Conservation (phyloP, 2,113 vertebrate species). For the Oxygymnocypris stewartii region DNA sequence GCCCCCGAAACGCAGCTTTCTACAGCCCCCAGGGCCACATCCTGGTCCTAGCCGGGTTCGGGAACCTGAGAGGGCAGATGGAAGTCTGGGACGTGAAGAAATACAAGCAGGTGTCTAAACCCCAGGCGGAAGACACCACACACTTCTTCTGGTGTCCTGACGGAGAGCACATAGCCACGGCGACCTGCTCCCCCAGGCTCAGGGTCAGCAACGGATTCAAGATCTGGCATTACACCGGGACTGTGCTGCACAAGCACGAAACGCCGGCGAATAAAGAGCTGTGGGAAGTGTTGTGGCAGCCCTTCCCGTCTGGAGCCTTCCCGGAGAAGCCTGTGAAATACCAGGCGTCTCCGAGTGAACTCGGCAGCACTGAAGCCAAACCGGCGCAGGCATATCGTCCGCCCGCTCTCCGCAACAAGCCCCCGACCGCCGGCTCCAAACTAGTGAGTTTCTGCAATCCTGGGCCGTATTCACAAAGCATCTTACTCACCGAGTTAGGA, state of each 20-base stretch:
- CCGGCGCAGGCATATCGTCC: conserved; percentile 85
- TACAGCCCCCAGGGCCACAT: conserved; percentile 95
- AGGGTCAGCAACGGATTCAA: conserved; percentile 90
- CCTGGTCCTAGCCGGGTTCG: conserved; percentile 91
- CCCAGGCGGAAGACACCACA: conserved; percentile 85
- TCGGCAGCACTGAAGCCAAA: conserved; percentile 75
- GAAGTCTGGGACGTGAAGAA: conserved; percentile 96
- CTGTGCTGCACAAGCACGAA: conserved; percentile 75
- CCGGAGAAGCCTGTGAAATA: conserved; percentile 74
- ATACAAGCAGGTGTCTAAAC: conserved; percentile 90
- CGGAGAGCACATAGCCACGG: conserved; percentile 90
- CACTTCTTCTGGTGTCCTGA: conserved; percentile 93
- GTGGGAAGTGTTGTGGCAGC: conserved; percentile 93
- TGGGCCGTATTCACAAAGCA: no score
- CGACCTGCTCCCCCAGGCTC: conserved; percentile 89
- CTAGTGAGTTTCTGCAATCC: conserved; percentile 77
- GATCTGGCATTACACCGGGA: conserved; percentile 93
- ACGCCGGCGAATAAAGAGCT: conserved; percentile 73
- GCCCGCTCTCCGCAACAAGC: conserved; percentile 89
- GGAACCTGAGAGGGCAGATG: conserved; percentile 93
- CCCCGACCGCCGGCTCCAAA: conserved; percentile 75
- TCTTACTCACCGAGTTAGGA: no score
- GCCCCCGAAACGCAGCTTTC: conserved; percentile 88
- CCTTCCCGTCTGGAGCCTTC: conserved; percentile 80
- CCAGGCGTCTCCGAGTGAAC: conserved; percentile 74